Conservation (phyloP, 2,113 vertebrate genomes). For the Hepsetus odoe region DNA sequence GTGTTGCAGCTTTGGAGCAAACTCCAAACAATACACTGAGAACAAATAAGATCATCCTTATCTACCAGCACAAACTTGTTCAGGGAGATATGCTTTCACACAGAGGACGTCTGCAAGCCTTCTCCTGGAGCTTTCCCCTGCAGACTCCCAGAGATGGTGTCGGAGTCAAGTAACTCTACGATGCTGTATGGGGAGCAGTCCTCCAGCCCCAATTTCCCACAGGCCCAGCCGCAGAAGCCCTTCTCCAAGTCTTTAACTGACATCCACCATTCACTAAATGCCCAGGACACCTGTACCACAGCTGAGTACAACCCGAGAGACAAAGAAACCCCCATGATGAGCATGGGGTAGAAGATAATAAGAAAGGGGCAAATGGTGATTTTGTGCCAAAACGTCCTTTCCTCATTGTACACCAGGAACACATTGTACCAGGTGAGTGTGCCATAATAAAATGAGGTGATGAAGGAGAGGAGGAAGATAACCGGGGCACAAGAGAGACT, state of each 20-base stretch:
- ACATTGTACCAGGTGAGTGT: slow-evolving; percentile 99
- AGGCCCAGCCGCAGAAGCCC: slow-evolving; percentile 97
- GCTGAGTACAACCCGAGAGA: slow-evolving; percentile 90
- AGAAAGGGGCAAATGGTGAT: slow-evolving; percentile 93
- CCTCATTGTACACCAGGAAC: slow-evolving; percentile 98
- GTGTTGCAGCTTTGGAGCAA: no score
- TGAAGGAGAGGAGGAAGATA: slow-evolving; percentile 90
- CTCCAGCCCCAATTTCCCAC: slow-evolving; percentile 93
- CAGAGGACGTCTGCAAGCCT: slow-evolving; percentile 86
- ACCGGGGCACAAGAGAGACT: slow-evolving; percentile 91
- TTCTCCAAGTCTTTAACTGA: slow-evolving; percentile 94
- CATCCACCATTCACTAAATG: slow-evolving; percentile 91
- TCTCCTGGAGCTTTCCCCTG: slow-evolving; percentile 83
- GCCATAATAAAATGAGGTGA: slow-evolving; percentile 97
- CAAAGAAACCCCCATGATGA: slow-evolving; percentile 90
- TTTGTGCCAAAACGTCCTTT: slow-evolving; percentile 99
- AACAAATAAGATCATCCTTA: background rate
- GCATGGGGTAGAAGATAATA: slow-evolving; percentile 94
- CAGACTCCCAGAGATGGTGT: slow-evolving; percentile 87
- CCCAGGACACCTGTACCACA: slow-evolving; percentile 93
- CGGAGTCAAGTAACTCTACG: slow-evolving; percentile 93
- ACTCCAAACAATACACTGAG: background rate
- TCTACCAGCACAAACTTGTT: slow-evolving; percentile 1
- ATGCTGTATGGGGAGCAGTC: slow-evolving; percentile 97
- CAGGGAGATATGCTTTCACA: slow-evolving; percentile 64